Evolutionary conservation across 2,113 vertebrate species (phyloP).

Genomic region (Elephantulus edwardii): DNA sequence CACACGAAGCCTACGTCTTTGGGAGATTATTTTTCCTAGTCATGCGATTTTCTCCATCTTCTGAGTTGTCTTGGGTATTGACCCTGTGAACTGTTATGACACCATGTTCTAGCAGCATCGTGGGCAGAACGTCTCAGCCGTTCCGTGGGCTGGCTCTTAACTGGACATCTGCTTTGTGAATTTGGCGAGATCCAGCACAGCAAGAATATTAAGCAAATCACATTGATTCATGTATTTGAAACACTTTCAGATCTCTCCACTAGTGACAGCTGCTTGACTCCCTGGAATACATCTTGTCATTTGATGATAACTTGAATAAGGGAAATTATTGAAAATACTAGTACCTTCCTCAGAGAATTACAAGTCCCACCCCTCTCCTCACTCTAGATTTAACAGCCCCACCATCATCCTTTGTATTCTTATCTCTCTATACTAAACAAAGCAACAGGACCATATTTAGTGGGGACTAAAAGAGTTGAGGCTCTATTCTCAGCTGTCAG

Average conservation of each 20-base stretch:
- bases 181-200: background rate
- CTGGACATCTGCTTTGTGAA: conserved; percentile 16
- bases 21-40: background rate
- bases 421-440: background rate
- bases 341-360: background rate
- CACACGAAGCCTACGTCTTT: accelerated
- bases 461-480: background rate
- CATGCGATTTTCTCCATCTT: background rate
- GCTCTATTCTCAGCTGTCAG: background rate
- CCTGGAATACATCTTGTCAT: background rate
- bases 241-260: conserved; percentile 18
- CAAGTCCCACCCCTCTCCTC: background rate
- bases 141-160: background rate
- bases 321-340: background rate
- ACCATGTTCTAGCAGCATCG: background rate
- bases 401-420: accelerated
- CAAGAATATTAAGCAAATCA: background rate
- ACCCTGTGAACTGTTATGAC: background rate
- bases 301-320: background rate
- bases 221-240: conserved; percentile 15
- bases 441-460: background rate
- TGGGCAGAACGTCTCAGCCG: background rate
- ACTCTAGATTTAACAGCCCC: background rate
- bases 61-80: background rate
- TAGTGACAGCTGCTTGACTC: conserved; percentile 45